Percentiles rank a stretch among this genome's conserved stretches.
Conservation (phyloP, 2,888 invertebrate genomes). For the Parnassius apollo region DNA sequence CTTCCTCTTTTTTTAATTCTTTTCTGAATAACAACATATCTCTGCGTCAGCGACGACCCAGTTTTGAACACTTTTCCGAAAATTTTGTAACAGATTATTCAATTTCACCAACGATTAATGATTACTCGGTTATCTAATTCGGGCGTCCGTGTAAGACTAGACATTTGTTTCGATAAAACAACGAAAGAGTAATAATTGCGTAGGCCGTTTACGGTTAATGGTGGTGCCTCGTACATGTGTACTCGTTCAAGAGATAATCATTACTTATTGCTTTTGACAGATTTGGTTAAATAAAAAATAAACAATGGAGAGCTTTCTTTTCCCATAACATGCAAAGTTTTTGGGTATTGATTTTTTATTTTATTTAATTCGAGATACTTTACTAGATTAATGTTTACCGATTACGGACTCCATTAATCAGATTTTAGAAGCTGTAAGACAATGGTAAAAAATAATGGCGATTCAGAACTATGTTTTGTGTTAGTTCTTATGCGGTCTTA, state of each 20-base stretch:
- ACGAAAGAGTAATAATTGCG: slow-evolving; percentile 13
- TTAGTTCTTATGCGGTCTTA: too few relatives aligned
- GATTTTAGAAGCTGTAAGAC: too few relatives aligned
- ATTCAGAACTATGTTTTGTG: too few relatives aligned
- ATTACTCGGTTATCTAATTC: slow-evolving; percentile 51
- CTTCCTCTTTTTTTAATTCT: slow-evolving; percentile 53
- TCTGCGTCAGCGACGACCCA: slow-evolving; percentile 51
- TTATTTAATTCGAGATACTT: too few relatives aligned
- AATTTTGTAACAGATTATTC: slow-evolving; percentile 56
- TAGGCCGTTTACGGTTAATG: slow-evolving; percentile 13
- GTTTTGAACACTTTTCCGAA: slow-evolving; percentile 49
- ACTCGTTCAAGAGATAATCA: slow-evolving; percentile 10
- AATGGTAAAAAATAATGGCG: too few relatives aligned
- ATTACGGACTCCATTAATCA: too few relatives aligned
- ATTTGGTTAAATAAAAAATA: slow-evolving; percentile 19
- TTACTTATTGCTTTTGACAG: slow-evolving; percentile 17
- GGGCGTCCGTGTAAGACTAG: slow-evolving; percentile 18
- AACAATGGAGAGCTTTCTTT: slow-evolving; percentile 14
- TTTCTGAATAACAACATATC: slow-evolving; percentile 52
- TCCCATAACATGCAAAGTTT: slow-evolving; percentile 11
- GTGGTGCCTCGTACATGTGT: slow-evolving; percentile 5
- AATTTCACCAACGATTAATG: slow-evolving; percentile 55
- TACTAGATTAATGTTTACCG: too few relatives aligned
- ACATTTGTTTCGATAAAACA: slow-evolving; percentile 25
- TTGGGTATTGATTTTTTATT: not conserved